Percentiles rank a stretch among this genome's conserved stretches.
These are phyloP conservation scores for Coptotermes formosanus DNA, from an alignment of 1,140 invertebrate genomes.

Conservation along the genomic window DNA sequence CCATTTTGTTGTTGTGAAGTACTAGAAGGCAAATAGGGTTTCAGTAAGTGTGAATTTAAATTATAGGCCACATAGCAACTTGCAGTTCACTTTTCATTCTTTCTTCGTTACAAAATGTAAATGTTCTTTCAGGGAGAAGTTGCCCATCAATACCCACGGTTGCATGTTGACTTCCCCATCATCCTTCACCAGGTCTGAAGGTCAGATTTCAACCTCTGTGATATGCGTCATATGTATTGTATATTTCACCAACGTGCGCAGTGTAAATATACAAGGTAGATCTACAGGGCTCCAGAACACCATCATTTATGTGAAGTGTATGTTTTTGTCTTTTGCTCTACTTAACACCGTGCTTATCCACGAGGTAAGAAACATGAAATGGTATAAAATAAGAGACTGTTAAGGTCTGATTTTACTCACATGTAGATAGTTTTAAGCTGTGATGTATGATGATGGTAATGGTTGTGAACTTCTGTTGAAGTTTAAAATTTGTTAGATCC, in stretches of 20 bases:
- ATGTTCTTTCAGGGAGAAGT: constrained; percentile 30
- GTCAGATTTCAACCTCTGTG: not conserved
- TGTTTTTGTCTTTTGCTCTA: no score
- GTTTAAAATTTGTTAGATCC: no score
- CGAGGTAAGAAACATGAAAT: not conserved
- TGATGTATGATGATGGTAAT: no score
- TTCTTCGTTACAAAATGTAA: not conserved
- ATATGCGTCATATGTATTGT: not conserved
- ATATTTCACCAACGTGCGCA: not conserved
- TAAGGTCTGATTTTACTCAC: no score
- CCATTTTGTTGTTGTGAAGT: no score
- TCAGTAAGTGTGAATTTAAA: no score
- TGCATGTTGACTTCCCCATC: constrained; percentile 32
- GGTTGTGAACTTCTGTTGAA: no score
- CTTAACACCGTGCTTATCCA: not conserved
- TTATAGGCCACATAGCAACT: no score
- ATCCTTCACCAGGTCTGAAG: constrained; percentile 30
- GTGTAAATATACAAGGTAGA: not conserved
- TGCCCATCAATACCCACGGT: constrained; percentile 30
- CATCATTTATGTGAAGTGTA: not conserved
- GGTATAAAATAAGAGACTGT: no score
- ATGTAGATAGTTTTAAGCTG: no score
- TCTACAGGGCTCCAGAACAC: no score
- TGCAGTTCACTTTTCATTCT: not conserved
- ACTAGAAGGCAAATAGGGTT: no score